A percentile compares a stretch with the other conserved stretches of the same genome.
Evolutionary conservation across 2,888 invertebrate species (phyloP).

Genomic region (Macrosoma leucophasiata): DNA sequence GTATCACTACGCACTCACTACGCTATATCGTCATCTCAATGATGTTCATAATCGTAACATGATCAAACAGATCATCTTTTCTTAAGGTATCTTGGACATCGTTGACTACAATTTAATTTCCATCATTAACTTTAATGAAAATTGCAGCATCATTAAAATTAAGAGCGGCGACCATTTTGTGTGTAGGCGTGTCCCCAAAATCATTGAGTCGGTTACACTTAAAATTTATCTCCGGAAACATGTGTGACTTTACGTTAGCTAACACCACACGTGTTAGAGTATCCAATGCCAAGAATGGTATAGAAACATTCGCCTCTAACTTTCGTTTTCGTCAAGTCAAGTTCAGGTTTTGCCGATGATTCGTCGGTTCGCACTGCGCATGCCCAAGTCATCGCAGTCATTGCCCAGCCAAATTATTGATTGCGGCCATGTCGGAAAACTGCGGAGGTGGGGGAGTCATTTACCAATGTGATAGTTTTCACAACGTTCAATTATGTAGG

Average conservation of each 20-base stretch:
- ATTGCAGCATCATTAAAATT: not conserved
- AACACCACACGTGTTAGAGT: conserved; percentile 32
- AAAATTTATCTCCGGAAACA: conserved; percentile 19
- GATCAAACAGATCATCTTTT: too few relatives aligned
- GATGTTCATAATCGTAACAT: conserved; percentile 18
- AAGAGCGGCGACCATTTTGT: not conserved
- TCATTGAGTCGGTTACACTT: not conserved
- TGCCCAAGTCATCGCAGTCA: conserved; percentile 73
- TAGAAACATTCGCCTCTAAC: conserved; percentile 69
- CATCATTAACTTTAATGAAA: not conserved
- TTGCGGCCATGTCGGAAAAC: conserved; percentile 72
- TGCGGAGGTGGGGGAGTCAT: conserved; percentile 51
- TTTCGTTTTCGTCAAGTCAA: conserved; percentile 75
- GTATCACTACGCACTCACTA: too few relatives aligned
- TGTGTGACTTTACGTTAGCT: conserved; percentile 25
- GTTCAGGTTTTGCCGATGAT: conserved; percentile 72
- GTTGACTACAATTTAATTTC: conserved; percentile 2
- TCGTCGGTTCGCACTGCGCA: conserved; percentile 50
- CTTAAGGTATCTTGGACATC: too few relatives aligned
- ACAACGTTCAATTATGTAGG: conserved; percentile 71
- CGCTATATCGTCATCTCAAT: conserved; percentile 22
- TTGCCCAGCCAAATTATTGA: conserved; percentile 75
- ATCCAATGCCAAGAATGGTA: conserved; percentile 62
- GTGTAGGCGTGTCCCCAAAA: not conserved
- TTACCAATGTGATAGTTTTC: conserved; percentile 73